Evolutionary conservation across 2,888 invertebrate species (phyloP), one percentile per base, ranked within the genome.

Genomic region (Drosophila recens): DNA sequence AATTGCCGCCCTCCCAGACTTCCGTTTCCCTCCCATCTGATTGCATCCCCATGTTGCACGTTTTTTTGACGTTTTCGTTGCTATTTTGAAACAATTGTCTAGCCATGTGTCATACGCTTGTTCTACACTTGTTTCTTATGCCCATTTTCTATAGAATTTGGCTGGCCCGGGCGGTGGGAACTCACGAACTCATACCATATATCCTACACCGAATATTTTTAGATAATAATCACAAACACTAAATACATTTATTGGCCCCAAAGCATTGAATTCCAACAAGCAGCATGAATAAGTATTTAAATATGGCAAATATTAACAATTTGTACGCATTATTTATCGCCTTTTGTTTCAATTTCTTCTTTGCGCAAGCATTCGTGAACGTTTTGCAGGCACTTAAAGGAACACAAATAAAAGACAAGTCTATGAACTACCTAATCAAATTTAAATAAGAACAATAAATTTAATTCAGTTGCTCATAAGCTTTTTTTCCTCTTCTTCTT

Each of bases 41-140:
- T 9, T 36, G 15, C 46, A 38, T 17, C 40, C 17, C 33, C 42
- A 20, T 10, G 13, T 45, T 49, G 4, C 34, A 45, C 40, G 15
- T 69, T 20, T 68, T 70, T 73, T 70, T 79, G 79, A 75, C 79
- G 79, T 75, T 58, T 67, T 61, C 30, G 34, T 54, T 62, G 66
- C 71, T 79, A 70, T 75, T 75, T 67, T 75, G 59, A 79, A 67
- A 68, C 69, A 73, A 76, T 79, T 79, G 70, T 77, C 62, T 45
- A 11, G 59, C 63, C 79, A 64, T 77, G 75, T 79, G 79, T 77
- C 76, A 79, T 70, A 57, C 57, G 17, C 33, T 34, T 27, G 40
- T 30, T 30, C 30, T 30, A 38, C 40, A 42, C 42, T 54, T 49
- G 33, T 49, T 20, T 40, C 42, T 42, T 54, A 30, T 52, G 27